Base-by-base conservation (phyloP, 2,888 invertebrate genomes). In the Conchocele bisecta region DNA sequence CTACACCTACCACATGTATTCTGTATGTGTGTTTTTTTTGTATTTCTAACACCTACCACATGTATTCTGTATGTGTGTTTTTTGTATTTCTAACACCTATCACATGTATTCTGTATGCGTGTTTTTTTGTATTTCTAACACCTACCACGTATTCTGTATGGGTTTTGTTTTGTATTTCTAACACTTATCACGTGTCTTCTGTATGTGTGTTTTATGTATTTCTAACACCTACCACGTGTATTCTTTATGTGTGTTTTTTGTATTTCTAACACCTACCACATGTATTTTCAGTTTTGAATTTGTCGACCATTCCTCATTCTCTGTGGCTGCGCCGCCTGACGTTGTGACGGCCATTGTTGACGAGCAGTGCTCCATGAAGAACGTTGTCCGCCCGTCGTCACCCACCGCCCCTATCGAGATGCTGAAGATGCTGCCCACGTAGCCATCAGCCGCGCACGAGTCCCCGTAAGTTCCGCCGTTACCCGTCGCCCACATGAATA, bases 401-500 rank as follows among this genome's bases (percentile, higher is more conserved):
- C 80, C 83, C 53, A 90, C 80, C 41, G 87, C 86, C 28, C 90
- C 90, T 17, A 89, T 76, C 7, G 89, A 87, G 33, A 90, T 66
- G 15, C 89, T 87, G 64, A 89, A 86, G 4, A 83, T 81, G 56
- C 88, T 86, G 24, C 84, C 81, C 2, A 90, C 89, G 60, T 90
- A 91, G 44, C 91, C 91, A 67, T 91, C 91, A 28, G 86, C 86
- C 24, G 83, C 88, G 73, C 91, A 91, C 71, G 85, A 82, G 60
- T 91, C 91, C 15, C 75, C 81, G 17, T 79, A 70, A 41, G 70
- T 54, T 0, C 91, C 90, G 9, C 91, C 91, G 71, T 91, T 91
- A 31, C 91, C 91, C 6, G 89, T 87, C 0, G 91, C 90, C 90
- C 90, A 91, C 7, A 90, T 87, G 76, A 79, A 90, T 24, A 91